Conservation (phyloP, 1,140 invertebrate species). For the Probaryconus sp. region DNA sequence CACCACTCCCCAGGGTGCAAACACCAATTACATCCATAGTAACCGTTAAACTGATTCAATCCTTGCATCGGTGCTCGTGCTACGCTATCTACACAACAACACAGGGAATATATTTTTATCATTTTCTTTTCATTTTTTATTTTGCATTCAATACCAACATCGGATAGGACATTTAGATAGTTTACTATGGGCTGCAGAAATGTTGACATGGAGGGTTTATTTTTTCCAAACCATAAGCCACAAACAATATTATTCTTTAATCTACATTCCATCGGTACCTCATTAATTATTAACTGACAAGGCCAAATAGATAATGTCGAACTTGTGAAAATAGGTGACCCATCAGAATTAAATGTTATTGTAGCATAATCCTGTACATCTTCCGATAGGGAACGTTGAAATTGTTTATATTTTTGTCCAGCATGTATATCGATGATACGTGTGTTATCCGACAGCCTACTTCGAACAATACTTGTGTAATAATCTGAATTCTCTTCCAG, state of each 20-base stretch:
- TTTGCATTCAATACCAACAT: not conserved
- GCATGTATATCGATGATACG: conserved; percentile 1
- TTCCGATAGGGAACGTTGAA: not conserved
- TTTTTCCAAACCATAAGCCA: conserved; percentile 4
- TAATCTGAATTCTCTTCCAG: not conserved
- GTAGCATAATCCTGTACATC: conserved; percentile 6
- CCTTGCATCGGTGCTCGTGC: no score
- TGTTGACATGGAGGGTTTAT: conserved; percentile 10
- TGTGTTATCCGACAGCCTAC: conserved; percentile 1
- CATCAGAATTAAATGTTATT: conserved; percentile 23
- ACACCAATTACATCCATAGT: not conserved
- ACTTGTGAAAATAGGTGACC: conserved; percentile 8
- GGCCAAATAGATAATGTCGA: conserved; percentile 24
- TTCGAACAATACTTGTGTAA: conserved; percentile 2
- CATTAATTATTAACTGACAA: conserved; percentile 16
- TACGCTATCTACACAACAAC: no score
- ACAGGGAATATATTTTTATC: not conserved
- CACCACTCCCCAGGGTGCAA: not conserved
- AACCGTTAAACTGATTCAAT: conserved; percentile 1
- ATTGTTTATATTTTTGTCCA: conserved; percentile 1
- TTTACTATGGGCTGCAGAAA: conserved; percentile 2
- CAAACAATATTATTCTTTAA: not conserved
- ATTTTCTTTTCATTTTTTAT: not conserved
- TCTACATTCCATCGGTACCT: conserved; percentile 5
- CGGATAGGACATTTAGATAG: not conserved